Evolutionary conservation across 1,140 invertebrate species (phyloP).

Genomic region (Drosophila novamexicana): DNA sequence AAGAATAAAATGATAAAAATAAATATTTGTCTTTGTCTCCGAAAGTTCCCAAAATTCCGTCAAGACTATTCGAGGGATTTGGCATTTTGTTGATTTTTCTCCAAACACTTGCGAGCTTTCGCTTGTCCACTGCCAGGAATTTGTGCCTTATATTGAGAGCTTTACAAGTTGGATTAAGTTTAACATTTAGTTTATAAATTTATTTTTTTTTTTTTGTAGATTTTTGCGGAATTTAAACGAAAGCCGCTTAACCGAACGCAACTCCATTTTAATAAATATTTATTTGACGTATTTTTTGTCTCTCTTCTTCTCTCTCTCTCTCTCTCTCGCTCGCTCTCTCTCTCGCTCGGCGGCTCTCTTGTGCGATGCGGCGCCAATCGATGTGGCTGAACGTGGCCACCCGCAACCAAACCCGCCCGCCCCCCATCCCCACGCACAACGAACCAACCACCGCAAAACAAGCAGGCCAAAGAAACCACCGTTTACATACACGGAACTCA

Average conservation of each 20-base stretch:
- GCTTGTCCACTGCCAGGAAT: too few relatives aligned
- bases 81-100: too few relatives aligned
- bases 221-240: not conserved
- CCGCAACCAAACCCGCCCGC: not conserved
- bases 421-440: not conserved
- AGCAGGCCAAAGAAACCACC: slow-evolving; percentile 89
- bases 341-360: not conserved
- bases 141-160: too few relatives aligned
- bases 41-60: too few relatives aligned
- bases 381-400: slow-evolving; percentile 46
- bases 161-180: too few relatives aligned
- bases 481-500: slow-evolving; percentile 94
- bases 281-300: slow-evolving; percentile 9
- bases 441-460: slow-evolving; percentile 75
- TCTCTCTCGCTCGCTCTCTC: slow-evolving; percentile 13
- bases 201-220: too few relatives aligned
- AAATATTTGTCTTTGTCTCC: too few relatives aligned
- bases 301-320: slow-evolving; percentile 2
- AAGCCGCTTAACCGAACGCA: not conserved
- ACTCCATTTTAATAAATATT: slow-evolving; percentile 19
- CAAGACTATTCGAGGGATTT: too few relatives aligned
- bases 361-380: slow-evolving; percentile 49
- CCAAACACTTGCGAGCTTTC: too few relatives aligned
- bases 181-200: too few relatives aligned
- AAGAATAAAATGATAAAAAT: too few relatives aligned